Conservation (phyloP, 1,140 invertebrate genomes). For the Caerostris darwini region DNA sequence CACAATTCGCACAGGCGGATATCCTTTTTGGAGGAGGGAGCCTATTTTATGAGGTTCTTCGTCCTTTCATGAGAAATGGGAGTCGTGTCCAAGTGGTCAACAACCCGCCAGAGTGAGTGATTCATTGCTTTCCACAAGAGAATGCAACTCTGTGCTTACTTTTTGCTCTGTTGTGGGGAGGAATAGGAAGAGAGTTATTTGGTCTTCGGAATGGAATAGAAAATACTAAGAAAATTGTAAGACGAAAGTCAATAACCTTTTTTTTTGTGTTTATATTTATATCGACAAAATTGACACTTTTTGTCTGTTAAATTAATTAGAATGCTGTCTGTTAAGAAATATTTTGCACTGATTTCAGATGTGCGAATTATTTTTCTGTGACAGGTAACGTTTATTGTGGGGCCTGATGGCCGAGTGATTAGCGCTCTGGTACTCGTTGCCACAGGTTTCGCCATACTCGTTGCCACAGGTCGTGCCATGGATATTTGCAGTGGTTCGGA, state of each 20-base stretch:
- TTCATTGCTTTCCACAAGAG: background rate
- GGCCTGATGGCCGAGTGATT: too few relatives aligned
- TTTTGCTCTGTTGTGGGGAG: background rate
- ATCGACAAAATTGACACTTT: background rate
- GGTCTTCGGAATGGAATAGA: background rate
- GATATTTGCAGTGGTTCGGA: too few relatives aligned
- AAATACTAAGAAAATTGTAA: background rate
- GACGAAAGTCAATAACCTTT: background rate
- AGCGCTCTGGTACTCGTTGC: too few relatives aligned
- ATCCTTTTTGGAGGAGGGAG: background rate
- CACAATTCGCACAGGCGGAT: background rate
- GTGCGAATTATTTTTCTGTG: too few relatives aligned
- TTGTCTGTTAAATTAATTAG: too few relatives aligned
- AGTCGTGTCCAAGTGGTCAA: conserved; percentile 16
- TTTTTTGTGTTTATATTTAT: background rate
- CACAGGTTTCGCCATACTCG: too few relatives aligned
- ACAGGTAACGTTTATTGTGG: too few relatives aligned
- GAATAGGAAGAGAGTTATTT: background rate
- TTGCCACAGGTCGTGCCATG: too few relatives aligned
- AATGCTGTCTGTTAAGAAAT: too few relatives aligned
- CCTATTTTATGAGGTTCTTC: background rate
- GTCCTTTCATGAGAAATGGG: background rate
- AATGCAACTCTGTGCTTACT: background rate
- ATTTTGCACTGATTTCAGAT: too few relatives aligned
- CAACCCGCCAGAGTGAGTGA: background rate